phyloP scores from a whole-genome alignment of 2,888 invertebrate genomes.

The Pyrochroa serraticornis region DNA sequence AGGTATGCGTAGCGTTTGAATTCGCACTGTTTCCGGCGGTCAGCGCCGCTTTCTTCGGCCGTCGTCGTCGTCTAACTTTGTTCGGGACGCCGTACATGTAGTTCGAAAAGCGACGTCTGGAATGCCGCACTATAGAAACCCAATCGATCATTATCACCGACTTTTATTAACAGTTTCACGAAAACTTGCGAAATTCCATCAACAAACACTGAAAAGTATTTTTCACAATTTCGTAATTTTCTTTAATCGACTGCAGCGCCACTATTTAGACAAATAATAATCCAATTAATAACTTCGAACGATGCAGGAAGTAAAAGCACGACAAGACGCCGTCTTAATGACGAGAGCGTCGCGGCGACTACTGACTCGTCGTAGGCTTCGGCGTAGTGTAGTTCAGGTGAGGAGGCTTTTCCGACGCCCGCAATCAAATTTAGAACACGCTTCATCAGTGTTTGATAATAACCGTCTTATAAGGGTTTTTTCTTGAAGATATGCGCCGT shows the following conservation, averaged over 20 bases:
- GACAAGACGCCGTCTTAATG: conserved; percentile 29
- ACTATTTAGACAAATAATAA: not conserved
- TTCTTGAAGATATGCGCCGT: too few species aligned
- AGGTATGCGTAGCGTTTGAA: conserved; percentile 33
- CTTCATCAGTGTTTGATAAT: conserved; percentile 21
- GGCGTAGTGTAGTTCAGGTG: conserved; percentile 33
- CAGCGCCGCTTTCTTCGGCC: conserved; percentile 44
- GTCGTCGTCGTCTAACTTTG: conserved; percentile 67
- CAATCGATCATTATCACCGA: conserved; percentile 70
- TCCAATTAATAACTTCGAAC: not conserved
- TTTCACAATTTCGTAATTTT: not conserved
- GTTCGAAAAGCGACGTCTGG: conserved; percentile 72
- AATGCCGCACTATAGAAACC: conserved; percentile 77
- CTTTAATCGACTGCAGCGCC: not conserved
- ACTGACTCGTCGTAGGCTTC: conserved; percentile 32
- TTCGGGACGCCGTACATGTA: conserved; percentile 71
- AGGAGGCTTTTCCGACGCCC: conserved; percentile 23
- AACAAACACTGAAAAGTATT: not conserved
- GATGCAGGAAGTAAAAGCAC: not conserved
- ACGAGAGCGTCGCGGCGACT: conserved; percentile 37
- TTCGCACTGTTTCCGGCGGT: conserved; percentile 23
- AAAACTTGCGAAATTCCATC: not conserved
- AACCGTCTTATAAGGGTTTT: not conserved
- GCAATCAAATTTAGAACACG: conserved; percentile 38
- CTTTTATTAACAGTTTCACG: conserved; percentile 3